Base-by-base conservation (phyloP, 2,113 vertebrate genomes). In the Dipodomys ordii region DNA sequence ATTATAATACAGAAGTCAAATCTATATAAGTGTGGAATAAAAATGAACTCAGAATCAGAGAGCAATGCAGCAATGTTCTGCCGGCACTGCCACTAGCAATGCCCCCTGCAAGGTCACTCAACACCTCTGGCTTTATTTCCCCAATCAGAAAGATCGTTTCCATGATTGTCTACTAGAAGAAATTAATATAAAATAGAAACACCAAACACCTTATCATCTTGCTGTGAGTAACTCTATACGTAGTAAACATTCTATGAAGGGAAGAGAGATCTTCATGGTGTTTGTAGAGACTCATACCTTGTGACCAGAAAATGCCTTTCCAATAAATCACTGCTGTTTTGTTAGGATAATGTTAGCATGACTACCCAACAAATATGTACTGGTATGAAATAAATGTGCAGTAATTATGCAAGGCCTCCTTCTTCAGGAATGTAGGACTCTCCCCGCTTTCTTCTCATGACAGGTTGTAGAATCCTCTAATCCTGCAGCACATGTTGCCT, bases 181-280 rank as follows among this genome's bases (percentile, higher is more conserved):
- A 80, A 89, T 91, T 90, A 88, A 60, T 39, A 87, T 87, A 73
- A 84, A 94, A 92, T 30, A 74, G 28, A 77, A 73, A 77, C 22
- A 67, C 67, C 23, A 57, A 85, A 93, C 79, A 18, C 65, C 44
- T 22, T 60, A 84, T 32, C 30, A 67, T n/a, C 74, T 90, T 92
- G 60, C 11, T 86, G 16, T 91, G 78, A 57, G 18, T 84, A 67
- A 18, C 73, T 78, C 78, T 44, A 83, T 3, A 88, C 2, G n/a
- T 7, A 44, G 35, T 74, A 46, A 35, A 35, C 32, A 87, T 35
- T 16, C 88, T 69, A 30, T 12, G 64, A 65, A 67, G 20, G 2
- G 16, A 84, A 84, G 18, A 49, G 46, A 25, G 15, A 67, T 65
- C 73, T 49, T 74, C 79, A 81, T 2, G 22, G 60, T 67, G 28